Evolutionary conservation across 92 coral and sea anemone genomes (phyloP).

Genomic region (Parazoanthus swiftii): DNA sequence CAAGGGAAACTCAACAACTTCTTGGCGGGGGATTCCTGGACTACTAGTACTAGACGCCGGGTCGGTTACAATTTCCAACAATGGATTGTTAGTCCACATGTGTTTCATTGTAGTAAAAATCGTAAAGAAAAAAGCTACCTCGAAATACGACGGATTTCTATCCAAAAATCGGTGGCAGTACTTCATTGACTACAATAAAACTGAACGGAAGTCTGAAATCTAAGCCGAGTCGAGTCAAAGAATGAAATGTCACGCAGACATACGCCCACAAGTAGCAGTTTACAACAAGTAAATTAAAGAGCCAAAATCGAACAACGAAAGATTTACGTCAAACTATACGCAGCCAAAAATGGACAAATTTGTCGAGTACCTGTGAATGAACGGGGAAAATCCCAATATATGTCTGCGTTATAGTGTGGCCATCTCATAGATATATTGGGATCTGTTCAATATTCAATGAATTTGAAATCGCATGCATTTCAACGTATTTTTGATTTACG

Average conservation of each 20-base stretch:
- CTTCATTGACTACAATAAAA: neutral
- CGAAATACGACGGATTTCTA: neutral
- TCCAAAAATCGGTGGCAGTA: neutral
- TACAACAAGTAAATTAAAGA: neutral
- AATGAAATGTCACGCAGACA: neutral
- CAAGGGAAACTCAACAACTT: neutral
- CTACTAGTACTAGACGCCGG: neutral
- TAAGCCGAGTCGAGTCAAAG: neutral
- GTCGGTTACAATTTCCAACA: neutral
- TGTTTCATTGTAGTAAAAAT: constrained; percentile 7
- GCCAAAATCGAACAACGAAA: neutral
- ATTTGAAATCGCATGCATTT: neutral
- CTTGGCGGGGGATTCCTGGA: constrained; percentile 1
- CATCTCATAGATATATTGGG: neutral
- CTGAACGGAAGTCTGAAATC: neutral
- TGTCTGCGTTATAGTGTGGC: neutral
- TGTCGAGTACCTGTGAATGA: neutral
- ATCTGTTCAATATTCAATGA: neutral
- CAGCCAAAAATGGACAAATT: neutral
- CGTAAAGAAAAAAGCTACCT: neutral
- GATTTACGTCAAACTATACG: neutral
- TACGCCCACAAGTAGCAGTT: neutral
- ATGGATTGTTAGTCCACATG: neutral
- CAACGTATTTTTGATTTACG: constrained; percentile 26
- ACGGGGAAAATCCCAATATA: neutral